Conservation (phyloP, 2,888 invertebrate genomes). For the Cheilosia vernalis region DNA sequence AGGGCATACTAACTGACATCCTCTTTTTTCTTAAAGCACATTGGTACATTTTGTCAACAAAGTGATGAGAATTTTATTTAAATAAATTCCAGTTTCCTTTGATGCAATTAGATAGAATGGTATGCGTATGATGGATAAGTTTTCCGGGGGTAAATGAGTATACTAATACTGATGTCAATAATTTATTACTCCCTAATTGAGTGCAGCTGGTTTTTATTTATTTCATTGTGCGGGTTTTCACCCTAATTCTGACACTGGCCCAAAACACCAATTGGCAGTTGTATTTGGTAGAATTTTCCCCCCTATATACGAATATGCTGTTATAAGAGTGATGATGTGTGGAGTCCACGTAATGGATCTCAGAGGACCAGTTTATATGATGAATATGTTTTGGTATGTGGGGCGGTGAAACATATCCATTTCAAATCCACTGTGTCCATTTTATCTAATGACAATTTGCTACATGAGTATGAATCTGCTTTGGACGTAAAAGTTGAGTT, state of each 20-base stretch:
- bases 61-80: slow-evolving; percentile 23
- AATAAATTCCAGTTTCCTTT: slow-evolving; percentile 23
- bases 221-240: slow-evolving; percentile 38
- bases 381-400: slow-evolving; percentile 44
- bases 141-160: slow-evolving; percentile 17
- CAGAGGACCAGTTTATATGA: slow-evolving; percentile 68
- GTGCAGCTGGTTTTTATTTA: slow-evolving; percentile 66
- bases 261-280: slow-evolving; percentile 39
- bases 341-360: slow-evolving; percentile 64
- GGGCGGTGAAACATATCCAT: slow-evolving; percentile 48
- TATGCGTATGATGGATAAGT: slow-evolving; percentile 25
- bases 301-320: slow-evolving; percentile 50
- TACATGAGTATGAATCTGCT: slow-evolving; percentile 7
- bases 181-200: slow-evolving; percentile 71
- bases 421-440: slow-evolving; percentile 66
- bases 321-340: slow-evolving; percentile 72
- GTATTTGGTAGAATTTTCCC: slow-evolving; percentile 61
- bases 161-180: slow-evolving; percentile 55
- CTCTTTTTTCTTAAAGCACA: neutral
- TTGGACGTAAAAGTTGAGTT: slow-evolving; percentile 1
- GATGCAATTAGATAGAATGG: slow-evolving; percentile 49
- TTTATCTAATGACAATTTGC: slow-evolving; percentile 59
- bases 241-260: slow-evolving; percentile 53
- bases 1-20: slow-evolving; percentile 5
- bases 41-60: neutral